These are phyloP conservation scores for Ryuthela nishihirai DNA, from an alignment of 2,888 invertebrate species.

Conservation along the genomic window DNA sequence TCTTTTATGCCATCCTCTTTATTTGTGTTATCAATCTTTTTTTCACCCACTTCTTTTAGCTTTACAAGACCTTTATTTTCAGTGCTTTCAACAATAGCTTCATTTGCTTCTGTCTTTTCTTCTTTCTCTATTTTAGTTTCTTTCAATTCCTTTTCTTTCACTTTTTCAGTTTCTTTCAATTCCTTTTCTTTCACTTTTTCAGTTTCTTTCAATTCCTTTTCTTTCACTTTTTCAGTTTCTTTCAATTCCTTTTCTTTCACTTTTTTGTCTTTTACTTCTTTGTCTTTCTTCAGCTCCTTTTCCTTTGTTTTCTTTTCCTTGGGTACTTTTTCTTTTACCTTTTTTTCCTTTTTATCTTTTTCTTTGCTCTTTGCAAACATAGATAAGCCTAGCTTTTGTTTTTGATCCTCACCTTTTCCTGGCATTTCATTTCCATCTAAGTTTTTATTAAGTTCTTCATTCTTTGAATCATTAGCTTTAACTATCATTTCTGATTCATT, in stretches of 20 bases:
- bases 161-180: constrained; percentile 30
- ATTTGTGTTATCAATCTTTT: constrained; percentile 3
- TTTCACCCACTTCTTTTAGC: background rate
- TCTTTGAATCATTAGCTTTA: constrained; percentile 33
- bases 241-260: constrained; percentile 11
- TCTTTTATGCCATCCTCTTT: constrained; percentile 30
- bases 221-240: constrained; percentile 15
- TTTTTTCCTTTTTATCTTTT: constrained; percentile 36
- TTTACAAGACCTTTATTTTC: constrained; percentile 2
- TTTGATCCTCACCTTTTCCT: constrained; percentile 21
- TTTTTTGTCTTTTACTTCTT: constrained; percentile 20
- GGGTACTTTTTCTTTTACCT: constrained; percentile 20
- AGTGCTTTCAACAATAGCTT: constrained; percentile 21
- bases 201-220: constrained; percentile 26
- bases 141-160: constrained; percentile 43
- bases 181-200: constrained; percentile 8
- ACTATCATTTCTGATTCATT: constrained; percentile 30
- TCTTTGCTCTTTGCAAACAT: constrained; percentile 26
- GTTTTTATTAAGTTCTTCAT: constrained; percentile 30
- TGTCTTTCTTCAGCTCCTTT: constrained; percentile 36
- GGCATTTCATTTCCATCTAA: constrained; percentile 25
- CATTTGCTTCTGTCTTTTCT: constrained; percentile 27
- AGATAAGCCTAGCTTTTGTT: constrained; percentile 10
- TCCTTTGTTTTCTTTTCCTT: constrained; percentile 35
- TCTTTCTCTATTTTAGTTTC: constrained; percentile 27